Percentiles rank a stretch among this genome's conserved stretches.
Evolutionary conservation across 2,113 vertebrate genomes (phyloP).

Genomic region (Cervus canadensis): DNA sequence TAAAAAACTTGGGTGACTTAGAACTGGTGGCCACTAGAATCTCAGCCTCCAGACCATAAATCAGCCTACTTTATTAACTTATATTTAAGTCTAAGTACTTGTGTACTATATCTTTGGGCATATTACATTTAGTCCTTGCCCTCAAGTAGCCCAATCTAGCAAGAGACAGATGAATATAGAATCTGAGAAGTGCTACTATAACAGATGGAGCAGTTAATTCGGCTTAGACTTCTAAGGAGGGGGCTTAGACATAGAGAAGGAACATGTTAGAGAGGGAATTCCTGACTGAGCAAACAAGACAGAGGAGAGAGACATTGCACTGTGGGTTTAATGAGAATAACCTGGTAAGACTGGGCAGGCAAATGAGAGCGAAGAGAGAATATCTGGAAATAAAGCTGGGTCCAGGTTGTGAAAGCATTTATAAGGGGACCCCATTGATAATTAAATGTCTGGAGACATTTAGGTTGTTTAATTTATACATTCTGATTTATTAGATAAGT

Average conservation of each 20-base stretch:
- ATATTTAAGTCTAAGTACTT: slow-evolving; percentile 23
- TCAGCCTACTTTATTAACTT: not conserved
- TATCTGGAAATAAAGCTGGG: not conserved
- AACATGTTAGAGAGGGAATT: not conserved
- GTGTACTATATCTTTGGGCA: not conserved
- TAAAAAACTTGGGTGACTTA: slow-evolving; percentile 4
- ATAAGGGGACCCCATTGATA: not conserved
- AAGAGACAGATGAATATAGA: slow-evolving; percentile 32
- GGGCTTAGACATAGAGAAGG: not conserved
- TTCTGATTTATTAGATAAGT: slow-evolving; percentile 34
- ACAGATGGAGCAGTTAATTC: slow-evolving; percentile 53
- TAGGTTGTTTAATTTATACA: slow-evolving; percentile 4
- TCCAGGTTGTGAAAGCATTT: not conserved
- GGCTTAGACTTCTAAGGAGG: slow-evolving; percentile 11
- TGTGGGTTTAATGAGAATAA: not conserved
- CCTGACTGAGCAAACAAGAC: not conserved
- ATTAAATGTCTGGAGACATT: slow-evolving; percentile 5
- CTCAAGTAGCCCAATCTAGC: not conserved
- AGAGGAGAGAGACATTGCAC: not conserved
- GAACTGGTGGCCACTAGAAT: not conserved
- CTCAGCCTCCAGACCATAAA: not conserved
- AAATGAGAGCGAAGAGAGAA: not conserved
- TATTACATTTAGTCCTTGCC: slow-evolving; percentile 4
- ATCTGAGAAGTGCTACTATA: not conserved
- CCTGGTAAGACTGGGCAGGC: not conserved